Conservation (phyloP, 2,113 vertebrate species). For the Centropus bengalensis region DNA sequence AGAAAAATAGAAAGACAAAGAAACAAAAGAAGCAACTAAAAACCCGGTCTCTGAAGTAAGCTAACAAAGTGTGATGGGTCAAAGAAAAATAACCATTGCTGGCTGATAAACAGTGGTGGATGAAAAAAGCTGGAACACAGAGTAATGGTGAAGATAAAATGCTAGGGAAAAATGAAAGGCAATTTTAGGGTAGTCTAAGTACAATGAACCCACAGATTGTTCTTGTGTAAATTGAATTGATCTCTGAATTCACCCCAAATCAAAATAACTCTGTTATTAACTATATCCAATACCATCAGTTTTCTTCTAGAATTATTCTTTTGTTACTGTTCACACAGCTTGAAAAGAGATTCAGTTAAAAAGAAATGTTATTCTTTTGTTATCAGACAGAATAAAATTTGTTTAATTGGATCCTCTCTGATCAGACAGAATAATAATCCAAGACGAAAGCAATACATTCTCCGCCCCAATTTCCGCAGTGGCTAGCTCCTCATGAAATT, state of each 20-base stretch:
- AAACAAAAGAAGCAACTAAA: background rate
- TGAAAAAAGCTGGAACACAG: background rate
- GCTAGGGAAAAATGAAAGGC: background rate
- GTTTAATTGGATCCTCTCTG: background rate
- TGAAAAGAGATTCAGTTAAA: background rate
- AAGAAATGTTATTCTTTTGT: background rate
- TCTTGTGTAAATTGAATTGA: background rate
- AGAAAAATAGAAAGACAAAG: background rate
- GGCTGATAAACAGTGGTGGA: background rate
- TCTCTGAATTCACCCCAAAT: background rate
- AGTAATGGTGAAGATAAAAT: background rate
- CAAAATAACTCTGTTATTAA: background rate
- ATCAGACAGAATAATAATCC: background rate
- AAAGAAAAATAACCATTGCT: background rate
- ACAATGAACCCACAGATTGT: background rate
- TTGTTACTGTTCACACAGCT: background rate
- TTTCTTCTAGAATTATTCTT: background rate
- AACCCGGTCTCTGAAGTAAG: background rate
- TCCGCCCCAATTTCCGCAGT: background rate
- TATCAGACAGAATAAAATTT: background rate
- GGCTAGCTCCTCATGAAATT: background rate
- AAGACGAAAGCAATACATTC: background rate
- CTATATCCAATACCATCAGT: fast-evolving
- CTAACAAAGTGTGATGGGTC: background rate
- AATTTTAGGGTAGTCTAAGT: background rate